Base-by-base conservation (phyloP, 2,113 vertebrate genomes). In the Ptilorrhoa leucosticta region DNA sequence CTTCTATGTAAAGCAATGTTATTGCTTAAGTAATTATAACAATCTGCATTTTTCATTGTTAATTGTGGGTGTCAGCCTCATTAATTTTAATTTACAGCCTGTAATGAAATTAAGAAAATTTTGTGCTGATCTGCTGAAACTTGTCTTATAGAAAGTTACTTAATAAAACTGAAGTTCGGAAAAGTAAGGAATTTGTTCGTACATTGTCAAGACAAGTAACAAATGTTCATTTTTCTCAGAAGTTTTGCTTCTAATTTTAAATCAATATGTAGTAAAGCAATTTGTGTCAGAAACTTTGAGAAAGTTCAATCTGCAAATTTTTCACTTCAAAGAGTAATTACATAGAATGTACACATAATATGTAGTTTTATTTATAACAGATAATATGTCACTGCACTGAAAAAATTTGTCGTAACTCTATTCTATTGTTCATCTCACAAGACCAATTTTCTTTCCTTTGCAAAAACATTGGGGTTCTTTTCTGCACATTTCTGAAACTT, bases 21-120 rank as follows among this genome's bases (percentile, higher is more conserved):
- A 99, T 99, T 99, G 99, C 99, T 99, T 99, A 99, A 99, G 99
- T 99, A 99, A 99, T 99, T 99, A 99, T 98, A 99, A 98, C 98
- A 99, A 99, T 99, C 99, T 99, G 99, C 99, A 99, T 99, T 99
- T 99, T 99, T 99, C 99, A 99, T 99, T 99, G 99, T 99, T 99
- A 99, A 99, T 99, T 99, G 99, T 99, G 98, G 99, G 98, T 99
- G 99, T 99, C 99, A 99, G 99, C 98, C 97, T 99, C 99, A 99
- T 99, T 99, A 99, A 99, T 99, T 99, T 99, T 99, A 98, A 99
- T 99, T 99, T 99, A 99, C 98, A 98, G 98, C 98, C 98, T 98
- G 99, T 99, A 99, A 99, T 99, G 99, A 99, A 99, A 99, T 99
- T 99, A 99, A 99, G 99, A 99, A 99, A 99, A 99, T 99, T 99